Evolutionary conservation across 2,797 vertebrate genomes (phyloP).

Genomic region (Trichosurus vulpecula): DNA sequence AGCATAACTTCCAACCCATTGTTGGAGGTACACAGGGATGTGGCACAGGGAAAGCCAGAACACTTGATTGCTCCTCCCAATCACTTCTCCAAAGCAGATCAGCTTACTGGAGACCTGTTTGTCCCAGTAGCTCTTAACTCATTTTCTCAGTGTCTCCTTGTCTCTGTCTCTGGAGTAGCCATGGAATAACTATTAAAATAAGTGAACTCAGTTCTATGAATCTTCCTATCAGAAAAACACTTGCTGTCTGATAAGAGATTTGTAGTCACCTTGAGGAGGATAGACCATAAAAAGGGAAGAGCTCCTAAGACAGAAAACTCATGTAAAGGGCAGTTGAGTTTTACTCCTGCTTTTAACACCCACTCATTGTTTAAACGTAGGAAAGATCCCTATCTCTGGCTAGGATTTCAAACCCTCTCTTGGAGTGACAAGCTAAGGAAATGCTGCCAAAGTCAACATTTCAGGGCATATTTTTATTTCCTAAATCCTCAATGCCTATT

Average conservation of each 20-base stretch:
- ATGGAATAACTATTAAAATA: not conserved
- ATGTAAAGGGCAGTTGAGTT: slow-evolving; percentile 21
- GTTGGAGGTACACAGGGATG: not conserved
- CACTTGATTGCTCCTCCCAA: not conserved
- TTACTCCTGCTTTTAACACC: slow-evolving; percentile 57
- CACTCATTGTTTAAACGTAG: slow-evolving; percentile 47
- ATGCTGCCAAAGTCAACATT: slow-evolving; percentile 67
- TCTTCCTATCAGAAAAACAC: not conserved
- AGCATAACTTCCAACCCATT: not conserved
- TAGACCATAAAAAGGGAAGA: not conserved
- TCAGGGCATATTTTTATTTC: slow-evolving; percentile 47
- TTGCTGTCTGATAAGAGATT: not conserved
- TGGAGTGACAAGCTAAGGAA: slow-evolving; percentile 59
- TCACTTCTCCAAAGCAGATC: not conserved
- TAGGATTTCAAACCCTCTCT: slow-evolving; percentile 62
- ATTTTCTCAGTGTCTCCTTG: slow-evolving; percentile 3
- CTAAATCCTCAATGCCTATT: slow-evolving; percentile 53
- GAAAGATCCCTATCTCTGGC: slow-evolving; percentile 62
- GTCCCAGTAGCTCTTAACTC: slow-evolving; percentile 7
- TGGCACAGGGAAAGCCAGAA: not conserved
- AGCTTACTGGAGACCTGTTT: not conserved
- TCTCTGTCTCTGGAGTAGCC: not conserved
- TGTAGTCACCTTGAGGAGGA: not conserved
- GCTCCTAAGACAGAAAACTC: slow-evolving; percentile 23
- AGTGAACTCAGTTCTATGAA: slow-evolving; percentile 17